These are phyloP conservation scores for Perca flavescens DNA, from an alignment of 2,113 vertebrate species.

Conservation along the genomic window DNA sequence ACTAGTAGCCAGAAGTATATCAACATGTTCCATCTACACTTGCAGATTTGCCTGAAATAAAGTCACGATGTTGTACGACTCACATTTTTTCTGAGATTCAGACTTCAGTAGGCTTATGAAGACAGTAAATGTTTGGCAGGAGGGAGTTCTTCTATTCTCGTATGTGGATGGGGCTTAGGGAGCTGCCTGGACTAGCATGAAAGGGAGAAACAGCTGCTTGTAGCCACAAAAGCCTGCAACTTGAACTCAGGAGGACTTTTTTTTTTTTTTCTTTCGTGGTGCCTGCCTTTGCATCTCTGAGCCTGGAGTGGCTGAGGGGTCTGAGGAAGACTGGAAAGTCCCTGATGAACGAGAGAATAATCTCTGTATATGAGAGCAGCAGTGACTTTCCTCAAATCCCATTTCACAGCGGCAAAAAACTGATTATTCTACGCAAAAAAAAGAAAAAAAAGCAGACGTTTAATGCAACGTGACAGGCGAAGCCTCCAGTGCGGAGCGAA, in stretches of 20 bases:
- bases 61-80: conserved; percentile 32
- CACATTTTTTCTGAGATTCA: conserved; percentile 29
- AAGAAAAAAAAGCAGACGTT: conserved; percentile 42
- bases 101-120: conserved; percentile 49
- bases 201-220: conserved; percentile 74
- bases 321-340: conserved; percentile 62
- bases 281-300: conserved; percentile 52
- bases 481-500: conserved; percentile 19
- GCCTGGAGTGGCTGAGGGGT: conserved; percentile 55
- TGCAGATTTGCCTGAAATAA: conserved; percentile 5
- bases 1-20: not conserved
- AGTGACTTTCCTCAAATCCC: conserved; percentile 65
- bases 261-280: not conserved
- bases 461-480: conserved; percentile 64
- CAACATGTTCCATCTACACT: not conserved
- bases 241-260: conserved; percentile 57
- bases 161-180: conserved; percentile 61
- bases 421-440: conserved; percentile 53
- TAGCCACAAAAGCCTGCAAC: conserved; percentile 64
- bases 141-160: conserved; percentile 52
- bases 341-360: conserved; percentile 70
- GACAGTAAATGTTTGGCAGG: conserved; percentile 49
- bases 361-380: conserved; percentile 66
- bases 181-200: conserved; percentile 63
- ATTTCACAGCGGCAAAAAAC: conserved; percentile 66